These are phyloP conservation scores for Sebastes baramenuke DNA, from an alignment of 2,797 vertebrate genomes.

Conservation along the genomic window DNA sequence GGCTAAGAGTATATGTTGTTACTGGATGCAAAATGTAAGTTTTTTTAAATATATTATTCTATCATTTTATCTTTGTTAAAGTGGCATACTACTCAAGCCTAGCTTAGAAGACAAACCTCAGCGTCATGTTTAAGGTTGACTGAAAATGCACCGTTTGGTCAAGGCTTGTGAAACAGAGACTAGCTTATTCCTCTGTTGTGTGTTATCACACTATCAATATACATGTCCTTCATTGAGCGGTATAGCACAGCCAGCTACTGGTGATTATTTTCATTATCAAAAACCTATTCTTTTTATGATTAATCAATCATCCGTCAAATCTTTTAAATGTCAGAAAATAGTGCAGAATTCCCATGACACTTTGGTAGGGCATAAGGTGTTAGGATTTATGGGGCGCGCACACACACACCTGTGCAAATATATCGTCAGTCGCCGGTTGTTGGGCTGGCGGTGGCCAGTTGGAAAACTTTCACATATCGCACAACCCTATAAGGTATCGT, in stretches of 20 bases:
- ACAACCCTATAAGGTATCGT: neutral
- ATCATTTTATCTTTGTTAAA: neutral
- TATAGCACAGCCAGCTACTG: neutral
- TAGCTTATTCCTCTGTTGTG: neutral
- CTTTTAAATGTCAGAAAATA: neutral
- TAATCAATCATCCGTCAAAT: neutral
- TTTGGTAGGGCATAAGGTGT: neutral
- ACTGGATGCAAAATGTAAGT: neutral
- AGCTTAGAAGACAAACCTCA: neutral
- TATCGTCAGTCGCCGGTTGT: neutral
- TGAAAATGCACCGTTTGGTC: neutral
- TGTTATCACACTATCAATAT: neutral
- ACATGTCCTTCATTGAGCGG: neutral
- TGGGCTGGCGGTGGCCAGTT: neutral
- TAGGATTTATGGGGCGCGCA: fast-evolving
- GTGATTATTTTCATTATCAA: neutral
- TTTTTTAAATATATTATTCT: neutral
- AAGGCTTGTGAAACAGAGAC: neutral
- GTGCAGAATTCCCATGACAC: neutral
- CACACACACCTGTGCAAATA: neutral
- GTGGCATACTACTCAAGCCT: neutral
- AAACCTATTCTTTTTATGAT: neutral
- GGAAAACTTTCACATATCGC: neutral
- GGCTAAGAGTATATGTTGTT: neutral
- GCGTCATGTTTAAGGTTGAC: too few species aligned